Evolutionary conservation across 1,140 invertebrate genomes (phyloP), one percentile per base, ranked within the genome.

Genomic region (Listronotus bonariensis): DNA sequence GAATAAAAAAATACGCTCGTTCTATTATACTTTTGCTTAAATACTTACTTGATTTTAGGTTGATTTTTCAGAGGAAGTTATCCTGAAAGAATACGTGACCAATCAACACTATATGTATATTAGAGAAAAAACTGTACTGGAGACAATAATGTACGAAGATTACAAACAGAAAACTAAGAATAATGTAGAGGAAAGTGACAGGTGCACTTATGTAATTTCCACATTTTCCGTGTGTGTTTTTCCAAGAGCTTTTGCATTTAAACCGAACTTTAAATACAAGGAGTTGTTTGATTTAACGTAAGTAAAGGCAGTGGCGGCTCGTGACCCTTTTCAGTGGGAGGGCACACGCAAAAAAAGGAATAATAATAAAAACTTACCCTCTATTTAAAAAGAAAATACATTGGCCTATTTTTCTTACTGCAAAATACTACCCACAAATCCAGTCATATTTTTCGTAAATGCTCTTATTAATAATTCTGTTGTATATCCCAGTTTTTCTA

Each of bases 201-300:
- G 88, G 52, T 92, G 90, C 72, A 85, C 86, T 1, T 92, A 86
- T 71, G 90, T 91, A 0, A 82, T 89, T 14, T 88, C 88, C 38
- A 85, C 85, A 7, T 80, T 84, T 18, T 73, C 83, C 8, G 87
- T 91, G 59, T 82, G 89, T 60, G 83, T 78, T 15, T 83, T 82
- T 64, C 81, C 83, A 14, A 82, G 88, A 56, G 87, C 85, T 0
- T 92, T 93, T 72, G 89, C 84, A 0, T 92, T 87, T 77, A 84
- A 83, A 0, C 79, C 79, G 8, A 81, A 84, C 15, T 88, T 87
- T 7, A 81, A 81, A 12, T 77, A 89, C 17, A 79, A 80, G 42
- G 65, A 71, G 0, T 71, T 86, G 0, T 88, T 92, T 67, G 84
- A 91, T 78, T 82, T 81, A 18, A 80, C 87, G 90, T 91, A 81